Conservation (phyloP, 2,797 vertebrate species). For the Helicolenus hilgendorfi region DNA sequence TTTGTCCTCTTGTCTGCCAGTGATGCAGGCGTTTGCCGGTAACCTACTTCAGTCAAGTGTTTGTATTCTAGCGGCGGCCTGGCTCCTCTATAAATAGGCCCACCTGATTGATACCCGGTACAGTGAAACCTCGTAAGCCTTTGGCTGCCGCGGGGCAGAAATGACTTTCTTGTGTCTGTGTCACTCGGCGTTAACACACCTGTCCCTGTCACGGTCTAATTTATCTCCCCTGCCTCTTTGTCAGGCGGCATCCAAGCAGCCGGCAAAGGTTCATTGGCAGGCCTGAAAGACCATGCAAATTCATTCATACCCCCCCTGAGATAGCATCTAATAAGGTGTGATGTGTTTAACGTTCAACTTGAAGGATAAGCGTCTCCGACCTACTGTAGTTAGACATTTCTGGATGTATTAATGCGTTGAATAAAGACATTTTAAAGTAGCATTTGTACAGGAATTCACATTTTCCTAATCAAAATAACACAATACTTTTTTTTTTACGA, state of each 20-base stretch:
- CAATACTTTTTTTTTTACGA: not conserved
- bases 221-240: conserved; percentile 50
- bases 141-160: conserved; percentile 71
- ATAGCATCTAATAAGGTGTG: conserved; percentile 17
- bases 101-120: conserved; percentile 78
- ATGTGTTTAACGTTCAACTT: conserved; percentile 57
- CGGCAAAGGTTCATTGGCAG: conserved; percentile 4
- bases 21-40: conserved; percentile 50
- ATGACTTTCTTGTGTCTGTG: conserved; percentile 78
- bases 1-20: conserved; percentile 38
- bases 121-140: conserved; percentile 73
- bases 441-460: not conserved
- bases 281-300: not conserved
- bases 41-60: conserved; percentile 86
- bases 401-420: not conserved
- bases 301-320: conserved; percentile 1
- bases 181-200: conserved; percentile 68
- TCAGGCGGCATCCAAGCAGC: conserved; percentile 43
- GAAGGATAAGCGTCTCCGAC: not conserved
- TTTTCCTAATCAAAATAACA: not conserved
- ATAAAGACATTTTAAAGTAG: not conserved
- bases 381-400: not conserved
- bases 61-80: conserved; percentile 74
- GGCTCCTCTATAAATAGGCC: conserved; percentile 85
- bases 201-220: conserved; percentile 63